A percentile compares a stretch with the other conserved stretches of the same genome.
Evolutionary conservation across 2,888 invertebrate genomes (phyloP).

Genomic region (Acheta domesticus): DNA sequence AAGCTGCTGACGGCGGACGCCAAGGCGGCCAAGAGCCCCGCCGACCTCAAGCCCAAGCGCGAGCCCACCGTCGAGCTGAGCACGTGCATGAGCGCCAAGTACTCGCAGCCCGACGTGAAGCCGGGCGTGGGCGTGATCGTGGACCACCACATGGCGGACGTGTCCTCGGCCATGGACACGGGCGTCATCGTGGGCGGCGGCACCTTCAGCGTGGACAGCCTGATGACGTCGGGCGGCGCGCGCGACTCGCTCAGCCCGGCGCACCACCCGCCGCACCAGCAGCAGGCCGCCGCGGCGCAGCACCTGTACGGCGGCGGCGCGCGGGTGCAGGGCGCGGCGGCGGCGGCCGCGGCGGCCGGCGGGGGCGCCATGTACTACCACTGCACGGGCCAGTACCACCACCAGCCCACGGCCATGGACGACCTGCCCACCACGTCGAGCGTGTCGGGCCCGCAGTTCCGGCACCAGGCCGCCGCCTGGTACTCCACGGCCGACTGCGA

Average conservation of each 20-base stretch:
- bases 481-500: constrained; percentile 26
- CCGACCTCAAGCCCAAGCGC: constrained; percentile 63
- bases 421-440: constrained; percentile 35
- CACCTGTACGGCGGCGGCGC: constrained; percentile 27
- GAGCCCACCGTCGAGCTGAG: constrained; percentile 61
- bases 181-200: constrained; percentile 42
- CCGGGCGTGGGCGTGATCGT: constrained; percentile 44
- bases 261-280: constrained; percentile 50
- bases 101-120: constrained; percentile 40
- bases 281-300: constrained; percentile 47
- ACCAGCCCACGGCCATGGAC: constrained; percentile 44
- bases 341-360: constrained; percentile 43
- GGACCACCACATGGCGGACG: constrained; percentile 38
- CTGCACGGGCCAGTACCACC: constrained; percentile 33
- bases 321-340: constrained; percentile 27
- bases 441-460: constrained; percentile 37
- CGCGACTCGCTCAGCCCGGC: constrained; percentile 41
- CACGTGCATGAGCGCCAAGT: constrained; percentile 47
- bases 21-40: constrained; percentile 43
- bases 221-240: constrained; percentile 53
- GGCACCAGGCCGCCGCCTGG: constrained; percentile 45
- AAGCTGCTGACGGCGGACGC: constrained; percentile 40
- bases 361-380: background rate
- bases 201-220: constrained; percentile 60
- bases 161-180: constrained; percentile 32